Base-by-base conservation (phyloP, 1,140 invertebrate species). In the Macrocentrus cingulum region DNA sequence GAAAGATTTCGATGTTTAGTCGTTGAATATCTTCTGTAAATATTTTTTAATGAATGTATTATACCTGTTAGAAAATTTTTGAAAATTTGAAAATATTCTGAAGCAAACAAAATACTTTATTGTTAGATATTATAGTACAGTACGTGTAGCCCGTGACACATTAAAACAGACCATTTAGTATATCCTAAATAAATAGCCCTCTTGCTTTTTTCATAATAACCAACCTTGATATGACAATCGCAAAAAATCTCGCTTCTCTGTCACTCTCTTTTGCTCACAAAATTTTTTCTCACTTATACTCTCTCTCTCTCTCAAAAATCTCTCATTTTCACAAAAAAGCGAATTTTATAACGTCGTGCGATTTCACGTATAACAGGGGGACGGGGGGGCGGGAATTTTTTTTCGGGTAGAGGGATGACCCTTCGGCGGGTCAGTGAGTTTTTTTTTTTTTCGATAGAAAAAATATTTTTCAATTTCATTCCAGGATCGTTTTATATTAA, bases 31-130 rank as follows among this genome's bases (percentile, higher is more conserved):
- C 25, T 29, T 29, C 4, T 29, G n/a, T n/a, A n/a, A n/a, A n/a
- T n/a, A n/a, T n/a, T n/a, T n/a, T n/a, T n/a, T n/a, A n/a, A n/a
- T n/a, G n/a, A n/a, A n/a, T n/a, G n/a, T n/a, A n/a, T n/a, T n/a
- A n/a, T n/a, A n/a, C n/a, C n/a, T n/a, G n/a, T n/a, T n/a, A n/a
- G n/a, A n/a, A n/a, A n/a, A n/a, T n/a, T n/a, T n/a, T n/a, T n/a
- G n/a, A n/a, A n/a, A n/a, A n/a, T n/a, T n/a, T n/a, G n/a, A n/a
- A n/a, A n/a, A n/a, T n/a, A 48, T 52, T 56, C 71, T 77, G 75
- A 79, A 80, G 77, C 77, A 78, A 80, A 79, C 76, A 80, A 80
- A 80, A 80, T 80, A 80, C 69, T 80, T 80, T 80, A 80, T 80
- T 80, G 73, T 80, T 75, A 79, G 66, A 80, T 80, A 80, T 76